Base-by-base conservation (phyloP, 2,888 invertebrate species). In the Eudemis profundana region DNA sequence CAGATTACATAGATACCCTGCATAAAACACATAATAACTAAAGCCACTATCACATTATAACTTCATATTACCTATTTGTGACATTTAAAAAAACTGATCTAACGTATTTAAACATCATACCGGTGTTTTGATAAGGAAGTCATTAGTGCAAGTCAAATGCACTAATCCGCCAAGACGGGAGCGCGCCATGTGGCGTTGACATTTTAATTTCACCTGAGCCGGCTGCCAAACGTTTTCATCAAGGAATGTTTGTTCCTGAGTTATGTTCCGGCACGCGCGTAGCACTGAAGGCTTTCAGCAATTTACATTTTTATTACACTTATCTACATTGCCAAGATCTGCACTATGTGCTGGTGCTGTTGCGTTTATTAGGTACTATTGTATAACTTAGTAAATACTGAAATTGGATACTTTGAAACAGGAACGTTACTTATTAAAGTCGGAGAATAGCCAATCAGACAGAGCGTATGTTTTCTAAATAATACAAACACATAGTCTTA, bases 211-310 rank as follows among this genome's bases (percentile, higher is more conserved):
- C 57, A 57, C 64, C 62, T 54, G 62, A 19, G 51, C 46, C 54
- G 40, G 27, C 57, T 57, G 57, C 57, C 51, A 64, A 59, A 64
- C 57, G 57, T 51, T 57, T 59, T 64, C 64, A 64, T 64, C 64
- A 64, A 59, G 64, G 36, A 64, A 64, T 59, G 57, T 64, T 57
- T 64, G 64, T 57, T 57, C 64, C 36, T 42, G 36, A 36, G 42
- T 59, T 64, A 57, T 50, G 50, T 47, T 10, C 29, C 15, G 27
- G 50, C 44, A 44, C 54, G 64, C 27, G 44, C 33, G 33, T 33
- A 10, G 33, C 33, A 8, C 23, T 33, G 54, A 17, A 17, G 17
- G 15, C 19, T 17, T 19, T 47, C 7, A 44, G 36, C 42, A 42
- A 50, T 63, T 56, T 56, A 49, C 54, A 63, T 56, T 63, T 54